phyloP scores from a whole-genome alignment of 2,888 invertebrate species.

The Melanophora roralis region DNA sequence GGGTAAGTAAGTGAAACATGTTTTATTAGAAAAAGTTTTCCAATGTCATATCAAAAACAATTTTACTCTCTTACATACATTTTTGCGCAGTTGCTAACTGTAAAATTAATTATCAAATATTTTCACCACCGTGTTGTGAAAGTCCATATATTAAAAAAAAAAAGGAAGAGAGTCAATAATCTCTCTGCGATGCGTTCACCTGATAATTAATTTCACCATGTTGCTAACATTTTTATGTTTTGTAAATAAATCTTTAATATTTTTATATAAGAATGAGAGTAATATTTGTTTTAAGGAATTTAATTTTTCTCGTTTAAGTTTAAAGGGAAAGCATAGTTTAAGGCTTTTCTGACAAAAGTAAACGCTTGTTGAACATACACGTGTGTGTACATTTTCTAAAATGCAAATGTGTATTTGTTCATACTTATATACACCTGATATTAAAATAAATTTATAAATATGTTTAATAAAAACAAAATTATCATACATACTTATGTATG shows the following conservation, averaged over 20 bases:
- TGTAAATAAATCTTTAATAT: slow-evolving; percentile 50
- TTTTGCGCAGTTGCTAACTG: background rate
- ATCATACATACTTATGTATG: no score
- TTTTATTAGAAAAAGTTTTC: slow-evolving; percentile 5
- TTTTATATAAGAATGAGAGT: background rate
- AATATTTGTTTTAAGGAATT: background rate
- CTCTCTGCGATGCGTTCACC: no score
- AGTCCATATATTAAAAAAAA: no score
- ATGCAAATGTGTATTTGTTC: no score
- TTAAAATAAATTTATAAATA: no score
- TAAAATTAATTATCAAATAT: no score
- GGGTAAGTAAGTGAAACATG: slow-evolving; percentile 29
- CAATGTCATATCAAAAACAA: background rate
- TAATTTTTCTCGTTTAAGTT: background rate
- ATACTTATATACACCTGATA: no score
- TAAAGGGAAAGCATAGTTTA: background rate
- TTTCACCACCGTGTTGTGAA: no score
- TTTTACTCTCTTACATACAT: background rate
- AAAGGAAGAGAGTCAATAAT: no score
- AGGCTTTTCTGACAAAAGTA: background rate
- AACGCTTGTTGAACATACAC: background rate
- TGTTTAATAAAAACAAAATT: no score
- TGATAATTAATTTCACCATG: no score
- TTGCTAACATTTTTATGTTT: background rate
- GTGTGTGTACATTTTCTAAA: no score